Evolutionary conservation across 2,888 invertebrate species (phyloP), one percentile per base, ranked within the genome.

Genomic region (Trissonchulus sp.): DNA sequence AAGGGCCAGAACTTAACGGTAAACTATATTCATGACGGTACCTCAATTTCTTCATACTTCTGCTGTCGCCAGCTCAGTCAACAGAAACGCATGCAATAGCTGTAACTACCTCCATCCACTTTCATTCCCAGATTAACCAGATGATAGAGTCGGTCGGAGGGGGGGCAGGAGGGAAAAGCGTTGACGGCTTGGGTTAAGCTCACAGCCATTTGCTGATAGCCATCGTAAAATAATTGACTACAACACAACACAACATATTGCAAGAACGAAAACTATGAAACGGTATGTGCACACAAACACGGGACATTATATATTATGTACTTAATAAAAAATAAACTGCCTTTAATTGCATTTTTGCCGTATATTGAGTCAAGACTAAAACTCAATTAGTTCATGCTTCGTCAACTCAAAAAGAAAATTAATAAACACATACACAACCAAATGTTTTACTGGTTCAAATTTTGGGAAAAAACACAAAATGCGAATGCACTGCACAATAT

Each of bases 191-290:
- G 89, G 0, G 94, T 91, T 76, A 99, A 85, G 72, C 90, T 91
- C 0, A 93, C 90, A 0, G 96, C 98, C 72, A 97, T 88, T n/a
- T 91, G 90, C 84, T 95, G 94, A 85, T 94, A 91, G 0, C 98
- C 98, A 89, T 99, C 99, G 84, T 99, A 98, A 85, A 93, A 94
- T 74, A 99, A 87, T 86, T 99, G 99, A 82, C 99, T 99, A 85
- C 48, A 88, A 87, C 79, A 80, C n/a, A n/a, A n/a, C n/a, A n/a
- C n/a, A n/a, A n/a, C n/a, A n/a, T n/a, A n/a, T n/a, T n/a, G n/a
- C n/a, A n/a, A n/a, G n/a, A n/a, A n/a, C n/a, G n/a, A 48, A 15
- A 48, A 15, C 8, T 48, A 48, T 48, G 48, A 8, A 48, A 48
- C 23, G 23, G 8, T 48, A 48, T 48, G 23, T 48, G 23, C 8